Percentiles rank a stretch among this genome's conserved stretches.
phyloP scores from a whole-genome alignment of 2,113 vertebrate genomes.

The Rhodinocichla rosea region DNA sequence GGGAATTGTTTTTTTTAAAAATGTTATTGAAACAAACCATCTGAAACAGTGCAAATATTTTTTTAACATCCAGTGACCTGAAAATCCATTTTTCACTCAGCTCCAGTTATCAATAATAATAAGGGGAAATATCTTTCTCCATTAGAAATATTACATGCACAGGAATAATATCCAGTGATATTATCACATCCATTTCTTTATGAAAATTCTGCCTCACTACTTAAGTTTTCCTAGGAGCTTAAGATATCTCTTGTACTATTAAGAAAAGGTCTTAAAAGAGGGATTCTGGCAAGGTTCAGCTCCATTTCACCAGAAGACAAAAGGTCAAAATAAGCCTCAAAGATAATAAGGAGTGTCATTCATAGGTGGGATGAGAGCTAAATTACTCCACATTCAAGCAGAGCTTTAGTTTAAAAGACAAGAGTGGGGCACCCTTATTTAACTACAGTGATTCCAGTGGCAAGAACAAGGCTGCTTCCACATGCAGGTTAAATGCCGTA shows the following conservation, averaged over 20 bases:
- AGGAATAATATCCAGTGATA: background rate
- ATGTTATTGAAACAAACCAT: background rate
- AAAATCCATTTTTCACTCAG: background rate
- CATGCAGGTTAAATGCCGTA: background rate
- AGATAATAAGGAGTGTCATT: background rate
- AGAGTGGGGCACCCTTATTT: background rate
- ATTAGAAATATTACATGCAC: background rate
- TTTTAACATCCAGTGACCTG: background rate
- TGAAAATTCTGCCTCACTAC: background rate
- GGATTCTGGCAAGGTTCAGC: background rate
- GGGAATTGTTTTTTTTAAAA: background rate
- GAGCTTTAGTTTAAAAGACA: background rate
- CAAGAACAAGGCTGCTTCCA: background rate
- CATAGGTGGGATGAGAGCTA: background rate
- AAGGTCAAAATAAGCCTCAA: background rate
- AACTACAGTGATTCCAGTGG: background rate
- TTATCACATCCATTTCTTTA: background rate
- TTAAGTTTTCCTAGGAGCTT: background rate
- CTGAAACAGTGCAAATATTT: background rate
- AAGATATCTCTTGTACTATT: background rate
- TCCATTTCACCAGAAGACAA: background rate
- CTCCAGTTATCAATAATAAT: background rate
- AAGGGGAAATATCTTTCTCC: background rate
- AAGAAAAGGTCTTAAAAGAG: background rate
- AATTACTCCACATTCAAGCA: background rate